Percentiles rank a stretch among this genome's conserved stretches.
phyloP scores from a whole-genome alignment of 1,140 invertebrate species.

The Ceratina calcarata region DNA sequence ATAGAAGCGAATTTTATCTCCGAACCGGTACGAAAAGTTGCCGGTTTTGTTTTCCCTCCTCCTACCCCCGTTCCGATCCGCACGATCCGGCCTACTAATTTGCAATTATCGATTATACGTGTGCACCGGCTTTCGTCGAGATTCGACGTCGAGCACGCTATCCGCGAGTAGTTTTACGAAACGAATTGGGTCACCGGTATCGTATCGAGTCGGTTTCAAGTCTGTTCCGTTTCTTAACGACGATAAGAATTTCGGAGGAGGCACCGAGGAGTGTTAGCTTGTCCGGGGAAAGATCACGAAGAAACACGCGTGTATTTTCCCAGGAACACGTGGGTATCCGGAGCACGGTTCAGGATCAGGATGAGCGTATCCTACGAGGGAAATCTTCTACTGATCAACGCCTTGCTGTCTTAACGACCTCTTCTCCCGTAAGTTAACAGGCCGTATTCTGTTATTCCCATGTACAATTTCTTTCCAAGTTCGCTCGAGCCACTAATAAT shows the following conservation, averaged over 20 bases:
- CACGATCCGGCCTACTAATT: constrained; percentile 7
- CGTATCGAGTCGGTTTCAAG: background rate
- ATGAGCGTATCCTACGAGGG: constrained; percentile 15
- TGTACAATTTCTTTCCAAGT: background rate
- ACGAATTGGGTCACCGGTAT: constrained; percentile 19
- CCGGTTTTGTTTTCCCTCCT: constrained; percentile 2
- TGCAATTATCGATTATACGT: constrained; percentile 19
- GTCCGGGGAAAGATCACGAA: background rate
- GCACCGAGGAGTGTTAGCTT: background rate
- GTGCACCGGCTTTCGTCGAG: background rate
- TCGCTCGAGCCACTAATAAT: too few species aligned
- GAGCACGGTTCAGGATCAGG: constrained; percentile 24
- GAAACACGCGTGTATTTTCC: constrained; percentile 33
- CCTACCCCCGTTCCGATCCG: background rate
- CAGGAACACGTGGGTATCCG: constrained; percentile 29
- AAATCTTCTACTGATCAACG: constrained; percentile 8
- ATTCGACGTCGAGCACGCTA: constrained; percentile 10
- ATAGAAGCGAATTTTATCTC: constrained; percentile 30
- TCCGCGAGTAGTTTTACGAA: background rate
- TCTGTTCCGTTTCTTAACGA: background rate
- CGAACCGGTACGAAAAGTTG: constrained; percentile 5
- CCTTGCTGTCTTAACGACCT: constrained; percentile 34
- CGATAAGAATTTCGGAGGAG: background rate
- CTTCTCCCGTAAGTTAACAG: constrained; percentile 26
- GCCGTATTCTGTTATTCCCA: background rate